Conservation (phyloP, 2,113 vertebrate genomes). For the Marmota monax region DNA sequence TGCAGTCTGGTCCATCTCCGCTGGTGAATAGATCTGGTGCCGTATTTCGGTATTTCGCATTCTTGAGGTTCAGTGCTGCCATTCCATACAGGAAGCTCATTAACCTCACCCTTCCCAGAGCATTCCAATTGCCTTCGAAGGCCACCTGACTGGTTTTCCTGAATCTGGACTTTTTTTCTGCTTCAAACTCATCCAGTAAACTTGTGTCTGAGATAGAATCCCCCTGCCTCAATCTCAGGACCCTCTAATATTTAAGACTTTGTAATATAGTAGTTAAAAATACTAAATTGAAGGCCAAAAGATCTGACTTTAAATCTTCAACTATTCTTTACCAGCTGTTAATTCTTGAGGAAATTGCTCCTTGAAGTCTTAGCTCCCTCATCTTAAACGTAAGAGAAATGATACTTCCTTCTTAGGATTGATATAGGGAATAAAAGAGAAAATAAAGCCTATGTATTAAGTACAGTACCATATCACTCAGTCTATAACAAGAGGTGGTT, state of each 20-base stretch:
- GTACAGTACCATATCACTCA: too few species aligned
- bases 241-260: background rate
- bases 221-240: background rate
- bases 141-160: background rate
- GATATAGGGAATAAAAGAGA: background rate
- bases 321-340: background rate
- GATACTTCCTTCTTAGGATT: background rate
- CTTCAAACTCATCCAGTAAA: background rate
- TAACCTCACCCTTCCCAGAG: background rate
- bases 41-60: background rate
- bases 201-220: background rate
- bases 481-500: background rate
- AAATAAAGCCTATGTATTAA: background rate
- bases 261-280: background rate
- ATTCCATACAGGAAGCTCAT: background rate
- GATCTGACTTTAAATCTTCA: background rate
- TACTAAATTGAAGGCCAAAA: background rate
- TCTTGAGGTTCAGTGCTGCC: background rate
- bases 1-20: background rate
- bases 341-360: background rate
- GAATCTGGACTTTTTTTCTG: background rate
- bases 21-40: background rate
- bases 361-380: background rate
- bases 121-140: background rate
- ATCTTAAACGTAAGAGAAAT: constrained; percentile 18